Evolutionary conservation across 2,797 vertebrate genomes (phyloP).

Genomic region (Aphelocoma californica): DNA sequence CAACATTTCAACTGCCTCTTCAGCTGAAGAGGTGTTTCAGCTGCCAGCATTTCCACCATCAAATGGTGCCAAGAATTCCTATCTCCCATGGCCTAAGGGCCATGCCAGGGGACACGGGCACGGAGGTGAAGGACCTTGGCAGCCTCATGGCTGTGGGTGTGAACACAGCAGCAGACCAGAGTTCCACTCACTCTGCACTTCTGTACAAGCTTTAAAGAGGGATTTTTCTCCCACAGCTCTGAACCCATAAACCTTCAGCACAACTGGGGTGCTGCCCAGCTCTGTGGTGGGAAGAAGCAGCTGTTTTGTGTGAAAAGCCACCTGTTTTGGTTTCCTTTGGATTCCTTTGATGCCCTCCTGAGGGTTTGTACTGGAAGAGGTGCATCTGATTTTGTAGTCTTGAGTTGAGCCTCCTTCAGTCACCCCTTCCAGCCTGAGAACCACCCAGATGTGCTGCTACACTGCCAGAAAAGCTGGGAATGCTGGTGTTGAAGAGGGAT

Average conservation of each 20-base stretch:
- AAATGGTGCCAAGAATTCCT: background rate
- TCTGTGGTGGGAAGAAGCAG: background rate
- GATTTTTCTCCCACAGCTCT: background rate
- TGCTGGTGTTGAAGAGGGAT: background rate
- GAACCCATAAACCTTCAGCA: background rate
- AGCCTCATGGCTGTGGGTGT: fast-evolving
- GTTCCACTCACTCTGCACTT: background rate
- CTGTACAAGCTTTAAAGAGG: background rate
- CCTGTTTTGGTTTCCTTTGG: background rate
- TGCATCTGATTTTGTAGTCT: background rate
- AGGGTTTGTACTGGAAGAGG: background rate
- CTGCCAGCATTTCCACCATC: background rate
- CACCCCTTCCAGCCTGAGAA: background rate
- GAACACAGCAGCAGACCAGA: background rate
- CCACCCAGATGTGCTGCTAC: background rate
- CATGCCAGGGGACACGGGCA: background rate
- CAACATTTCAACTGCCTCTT: background rate
- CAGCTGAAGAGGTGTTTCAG: background rate
- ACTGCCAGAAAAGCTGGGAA: background rate
- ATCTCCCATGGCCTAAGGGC: background rate
- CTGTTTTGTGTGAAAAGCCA: background rate
- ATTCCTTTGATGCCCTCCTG: background rate
- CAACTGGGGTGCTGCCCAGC: background rate
- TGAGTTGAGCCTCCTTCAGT: background rate
- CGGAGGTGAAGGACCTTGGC: background rate